A percentile compares a stretch with the other conserved stretches of the same genome.
phyloP scores from a whole-genome alignment of 1,140 invertebrate genomes.

The Drosophila quadrilineata region DNA sequence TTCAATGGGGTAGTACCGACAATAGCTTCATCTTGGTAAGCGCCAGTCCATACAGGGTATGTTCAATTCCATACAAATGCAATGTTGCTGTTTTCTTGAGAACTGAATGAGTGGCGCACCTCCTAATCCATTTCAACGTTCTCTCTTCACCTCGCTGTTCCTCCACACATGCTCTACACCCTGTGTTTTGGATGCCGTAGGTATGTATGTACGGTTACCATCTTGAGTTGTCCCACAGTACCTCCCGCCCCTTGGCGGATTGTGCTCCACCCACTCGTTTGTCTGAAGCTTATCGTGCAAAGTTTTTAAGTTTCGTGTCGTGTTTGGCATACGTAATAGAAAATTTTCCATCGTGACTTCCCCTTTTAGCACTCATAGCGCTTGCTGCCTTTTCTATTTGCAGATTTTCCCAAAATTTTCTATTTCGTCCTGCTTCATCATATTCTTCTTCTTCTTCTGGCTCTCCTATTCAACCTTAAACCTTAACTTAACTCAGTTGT shows the following conservation, averaged over 20 bases:
- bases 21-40: no score
- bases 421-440: conserved; percentile 33
- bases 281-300: conserved; percentile 62
- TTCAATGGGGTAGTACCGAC: neutral
- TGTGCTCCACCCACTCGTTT: conserved; percentile 4
- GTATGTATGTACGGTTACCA: neutral
- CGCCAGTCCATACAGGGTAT: no score
- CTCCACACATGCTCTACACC: no score
- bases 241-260: neutral
- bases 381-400: conserved; percentile 54
- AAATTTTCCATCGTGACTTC: conserved; percentile 26
- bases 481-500: no score
- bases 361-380: neutral
- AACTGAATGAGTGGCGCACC: conserved; percentile 16
- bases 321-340: conserved; percentile 71
- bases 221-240: neutral
- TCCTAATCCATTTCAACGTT: conserved; percentile 15
- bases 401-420: conserved; percentile 54
- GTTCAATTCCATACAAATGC: no score
- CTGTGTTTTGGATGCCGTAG: no score
- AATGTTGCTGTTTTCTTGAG: no score
- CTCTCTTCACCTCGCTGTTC: no score
- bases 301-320: conserved; percentile 74
- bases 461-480: neutral
- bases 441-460: conserved; percentile 7